phyloP scores from a whole-genome alignment of 2,113 vertebrate genomes.

The Alces alces region DNA sequence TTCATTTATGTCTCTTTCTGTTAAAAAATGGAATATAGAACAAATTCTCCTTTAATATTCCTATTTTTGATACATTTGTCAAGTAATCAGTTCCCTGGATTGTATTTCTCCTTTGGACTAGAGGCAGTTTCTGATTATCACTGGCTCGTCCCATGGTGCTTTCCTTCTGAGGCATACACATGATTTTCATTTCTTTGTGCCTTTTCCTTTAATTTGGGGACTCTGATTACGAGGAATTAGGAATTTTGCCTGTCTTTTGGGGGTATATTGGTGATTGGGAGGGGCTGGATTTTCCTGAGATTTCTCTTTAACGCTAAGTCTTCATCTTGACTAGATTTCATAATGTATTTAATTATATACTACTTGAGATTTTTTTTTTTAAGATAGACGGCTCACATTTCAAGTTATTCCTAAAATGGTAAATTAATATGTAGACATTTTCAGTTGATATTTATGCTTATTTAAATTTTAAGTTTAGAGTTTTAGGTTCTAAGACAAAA shows the following conservation, averaged over 20 bases:
- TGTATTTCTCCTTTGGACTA: not conserved
- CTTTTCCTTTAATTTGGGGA: not conserved
- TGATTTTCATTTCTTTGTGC: not conserved
- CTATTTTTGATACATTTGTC: not conserved
- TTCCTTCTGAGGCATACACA: not conserved
- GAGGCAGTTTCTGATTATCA: not conserved
- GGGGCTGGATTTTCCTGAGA: not conserved
- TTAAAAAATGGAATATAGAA: not conserved
- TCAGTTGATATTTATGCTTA: not conserved
- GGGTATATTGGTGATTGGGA: not conserved
- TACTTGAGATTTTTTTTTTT: not conserved
- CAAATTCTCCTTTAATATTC: not conserved
- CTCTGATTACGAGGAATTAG: not conserved
- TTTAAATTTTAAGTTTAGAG: not conserved
- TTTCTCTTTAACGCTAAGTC: not conserved
- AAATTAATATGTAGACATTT: not conserved
- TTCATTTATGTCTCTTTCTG: not conserved
- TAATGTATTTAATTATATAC: not conserved
- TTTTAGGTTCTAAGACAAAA: not conserved
- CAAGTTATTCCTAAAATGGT: constrained; percentile 28
- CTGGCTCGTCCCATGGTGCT: not conserved
- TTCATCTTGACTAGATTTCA: not conserved
- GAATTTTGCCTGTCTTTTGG: not conserved
- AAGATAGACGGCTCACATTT: not conserved
- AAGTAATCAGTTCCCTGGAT: not conserved